Conservation (phyloP, 2,888 invertebrate genomes). For the Lampropteryx suffumata region DNA sequence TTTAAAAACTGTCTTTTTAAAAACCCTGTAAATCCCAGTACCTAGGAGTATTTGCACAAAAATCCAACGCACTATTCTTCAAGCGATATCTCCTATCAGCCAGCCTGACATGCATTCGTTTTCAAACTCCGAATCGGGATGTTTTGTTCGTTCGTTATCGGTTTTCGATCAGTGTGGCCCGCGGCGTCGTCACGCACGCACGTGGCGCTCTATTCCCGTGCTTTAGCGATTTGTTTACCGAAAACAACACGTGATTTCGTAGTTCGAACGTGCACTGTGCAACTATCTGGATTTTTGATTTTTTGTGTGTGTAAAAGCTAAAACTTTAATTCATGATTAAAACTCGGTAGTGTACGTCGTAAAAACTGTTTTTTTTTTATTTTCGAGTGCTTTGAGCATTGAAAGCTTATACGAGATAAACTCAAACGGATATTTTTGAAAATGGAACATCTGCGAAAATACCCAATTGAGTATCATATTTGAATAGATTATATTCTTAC, state of each 20-base stretch:
- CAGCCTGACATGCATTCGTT: conserved; percentile 25
- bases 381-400: not conserved
- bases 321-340: no score
- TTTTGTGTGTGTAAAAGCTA: no score
- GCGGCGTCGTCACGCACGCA: conserved; percentile 60
- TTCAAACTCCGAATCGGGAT: conserved; percentile 27
- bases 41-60: not conserved
- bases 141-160: conserved; percentile 53
- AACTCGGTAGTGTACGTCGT: no score
- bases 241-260: conserved; percentile 48
- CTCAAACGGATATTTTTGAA: no score
- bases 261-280: conserved; percentile 8
- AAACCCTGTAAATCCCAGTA: not conserved
- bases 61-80: conserved; percentile 1
- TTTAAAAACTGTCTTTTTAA: no score
- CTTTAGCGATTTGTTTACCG: conserved; percentile 54
- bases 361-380: no score
- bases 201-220: conserved; percentile 43
- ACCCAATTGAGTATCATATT: no score
- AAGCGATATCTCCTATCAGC: conserved; percentile 18
- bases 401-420: no score
- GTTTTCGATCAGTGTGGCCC: conserved; percentile 67
- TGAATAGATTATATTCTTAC: no score
- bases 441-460: no score
- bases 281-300: no score